These are phyloP conservation scores for Alectoris magna DNA, from an alignment of 2,797 vertebrate species.

Conservation along the genomic window DNA sequence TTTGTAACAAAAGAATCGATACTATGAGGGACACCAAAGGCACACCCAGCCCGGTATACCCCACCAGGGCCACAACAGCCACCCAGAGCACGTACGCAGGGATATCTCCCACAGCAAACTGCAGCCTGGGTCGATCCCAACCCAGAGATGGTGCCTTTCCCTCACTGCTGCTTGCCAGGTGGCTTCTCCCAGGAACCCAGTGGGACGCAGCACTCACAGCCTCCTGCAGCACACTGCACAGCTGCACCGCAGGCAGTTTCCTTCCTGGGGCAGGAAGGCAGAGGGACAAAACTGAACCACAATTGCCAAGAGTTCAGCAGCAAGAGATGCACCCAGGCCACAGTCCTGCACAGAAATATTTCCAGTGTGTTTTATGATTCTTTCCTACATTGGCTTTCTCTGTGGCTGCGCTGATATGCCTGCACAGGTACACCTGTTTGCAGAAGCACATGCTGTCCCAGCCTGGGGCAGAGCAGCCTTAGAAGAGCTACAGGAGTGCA, in stretches of 20 bases:
- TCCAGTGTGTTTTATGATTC: rapidly evolving
- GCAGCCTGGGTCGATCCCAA: background rate
- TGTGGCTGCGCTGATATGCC: background rate
- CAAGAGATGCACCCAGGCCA: background rate
- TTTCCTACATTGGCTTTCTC: background rate
- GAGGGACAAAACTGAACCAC: background rate
- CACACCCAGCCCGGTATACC: background rate
- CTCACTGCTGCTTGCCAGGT: background rate
- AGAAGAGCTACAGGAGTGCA: background rate
- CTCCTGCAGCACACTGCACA: background rate
- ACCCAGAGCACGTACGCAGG: rapidly evolving
- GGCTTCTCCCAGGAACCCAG: background rate
- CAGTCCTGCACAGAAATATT: background rate
- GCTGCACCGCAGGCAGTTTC: background rate
- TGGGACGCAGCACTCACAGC: background rate
- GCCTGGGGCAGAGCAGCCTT: background rate
- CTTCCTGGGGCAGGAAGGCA: background rate
- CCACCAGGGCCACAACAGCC: background rate
- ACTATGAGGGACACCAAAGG: background rate
- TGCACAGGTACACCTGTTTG: background rate
- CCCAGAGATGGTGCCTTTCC: background rate
- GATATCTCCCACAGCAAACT: background rate
- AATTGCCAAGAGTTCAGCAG: background rate
- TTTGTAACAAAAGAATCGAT: background rate
- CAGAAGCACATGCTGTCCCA: background rate